phyloP scores from a whole-genome alignment of 2,797 vertebrate species.

The Mormyrops boulengeri region DNA sequence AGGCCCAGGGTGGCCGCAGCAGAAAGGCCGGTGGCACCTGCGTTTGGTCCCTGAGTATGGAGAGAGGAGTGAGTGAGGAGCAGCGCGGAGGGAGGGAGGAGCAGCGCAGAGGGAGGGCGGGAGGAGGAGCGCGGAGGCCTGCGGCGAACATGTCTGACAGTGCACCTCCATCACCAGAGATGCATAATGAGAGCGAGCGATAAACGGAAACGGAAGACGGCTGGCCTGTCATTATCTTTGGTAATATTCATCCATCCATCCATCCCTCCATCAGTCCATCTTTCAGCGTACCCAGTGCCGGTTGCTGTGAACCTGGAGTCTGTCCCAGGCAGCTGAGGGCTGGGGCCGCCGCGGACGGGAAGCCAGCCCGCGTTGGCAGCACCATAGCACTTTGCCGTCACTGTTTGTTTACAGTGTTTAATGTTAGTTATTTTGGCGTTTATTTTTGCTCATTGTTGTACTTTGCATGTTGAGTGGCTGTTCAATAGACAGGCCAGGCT shows the following conservation, averaged over 20 bases:
- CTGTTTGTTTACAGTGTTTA: not conserved
- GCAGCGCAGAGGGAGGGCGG: not conserved
- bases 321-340: not conserved
- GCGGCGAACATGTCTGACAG: not conserved
- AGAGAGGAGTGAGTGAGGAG: not conserved
- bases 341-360: not conserved
- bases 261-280: not conserved
- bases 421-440: not conserved
- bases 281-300: not conserved
- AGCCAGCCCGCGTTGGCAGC: not conserved
- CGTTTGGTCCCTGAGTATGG: too few species aligned
- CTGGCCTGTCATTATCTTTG: not conserved
- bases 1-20: too few species aligned
- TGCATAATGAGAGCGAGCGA: not conserved
- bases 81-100: not conserved
- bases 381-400: not conserved
- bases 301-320: not conserved
- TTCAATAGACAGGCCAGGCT: not conserved
- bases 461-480: not conserved
- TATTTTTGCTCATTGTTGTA: not conserved
- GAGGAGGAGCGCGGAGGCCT: not conserved
- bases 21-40: not conserved
- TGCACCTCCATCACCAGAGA: not conserved
- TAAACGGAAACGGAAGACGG: not conserved
- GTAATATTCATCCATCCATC: not conserved